Conservation (phyloP, 2,797 vertebrate genomes). For the Sandelia bainsii region DNA sequence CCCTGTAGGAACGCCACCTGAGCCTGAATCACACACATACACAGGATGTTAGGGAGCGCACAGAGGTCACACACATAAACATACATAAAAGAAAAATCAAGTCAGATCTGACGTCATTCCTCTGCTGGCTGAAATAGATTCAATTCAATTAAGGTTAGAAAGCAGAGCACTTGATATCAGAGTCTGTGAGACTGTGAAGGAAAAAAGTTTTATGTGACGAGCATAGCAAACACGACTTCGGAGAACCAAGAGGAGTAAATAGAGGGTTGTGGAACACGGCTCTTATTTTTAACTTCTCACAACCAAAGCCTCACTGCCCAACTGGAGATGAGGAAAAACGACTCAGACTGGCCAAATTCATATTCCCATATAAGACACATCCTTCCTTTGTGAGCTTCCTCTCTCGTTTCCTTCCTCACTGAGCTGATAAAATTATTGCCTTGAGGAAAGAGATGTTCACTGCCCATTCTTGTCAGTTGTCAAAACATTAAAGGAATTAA, state of each 20-base stretch:
- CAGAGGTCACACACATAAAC: slow-evolving; percentile 12
- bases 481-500: slow-evolving; percentile 10
- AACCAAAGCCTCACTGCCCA: slow-evolving; percentile 64
- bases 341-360: slow-evolving; percentile 56
- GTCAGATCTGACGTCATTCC: background rate
- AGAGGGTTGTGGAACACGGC: slow-evolving; percentile 68
- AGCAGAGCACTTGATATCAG: slow-evolving; percentile 18
- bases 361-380: slow-evolving; percentile 66
- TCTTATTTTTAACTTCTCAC: slow-evolving; percentile 76
- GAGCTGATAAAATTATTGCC: slow-evolving; percentile 47
- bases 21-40: slow-evolving; percentile 72
- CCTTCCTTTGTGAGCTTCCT: slow-evolving; percentile 71
- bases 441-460: slow-evolving; percentile 52
- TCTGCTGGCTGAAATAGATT: background rate
- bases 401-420: slow-evolving; percentile 64
- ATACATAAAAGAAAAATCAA: background rate
- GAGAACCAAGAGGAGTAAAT: slow-evolving; percentile 66
- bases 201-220: slow-evolving; percentile 38
- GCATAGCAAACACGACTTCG: slow-evolving; percentile 48
- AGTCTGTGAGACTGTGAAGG: background rate
- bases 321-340: slow-evolving; percentile 62
- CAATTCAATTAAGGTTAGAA: background rate
- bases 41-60: slow-evolving; percentile 41
- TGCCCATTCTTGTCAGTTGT: slow-evolving; percentile 5
- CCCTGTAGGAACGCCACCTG: slow-evolving; percentile 88